A percentile compares a stretch with the other conserved stretches of the same genome.
phyloP scores from a whole-genome alignment of 92 coral and sea anemone species.

The Isaurus tuberculatus region DNA sequence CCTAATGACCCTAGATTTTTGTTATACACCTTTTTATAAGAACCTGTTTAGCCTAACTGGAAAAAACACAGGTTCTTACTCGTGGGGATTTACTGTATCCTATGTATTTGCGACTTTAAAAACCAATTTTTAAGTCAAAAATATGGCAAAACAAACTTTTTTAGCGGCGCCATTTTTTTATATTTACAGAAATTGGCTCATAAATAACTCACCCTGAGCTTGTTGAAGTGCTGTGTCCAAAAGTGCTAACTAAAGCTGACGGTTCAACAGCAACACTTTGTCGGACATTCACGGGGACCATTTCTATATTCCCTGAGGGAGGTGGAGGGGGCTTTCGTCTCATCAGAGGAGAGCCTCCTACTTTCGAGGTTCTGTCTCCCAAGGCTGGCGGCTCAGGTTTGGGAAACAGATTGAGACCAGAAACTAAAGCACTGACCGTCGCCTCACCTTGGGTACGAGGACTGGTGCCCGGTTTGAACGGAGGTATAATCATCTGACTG shows the following conservation, averaged over 20 bases:
- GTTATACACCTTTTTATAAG: too few relatives aligned
- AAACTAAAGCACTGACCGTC: constrained; percentile 72
- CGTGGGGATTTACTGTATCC: too few relatives aligned
- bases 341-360: constrained; percentile 68
- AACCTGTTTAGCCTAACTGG: too few relatives aligned
- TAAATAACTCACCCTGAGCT: constrained; percentile 47
- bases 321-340: constrained; percentile 83
- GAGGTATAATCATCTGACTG: constrained; percentile 81
- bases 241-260: constrained; percentile 51
- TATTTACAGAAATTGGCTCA: neutral
- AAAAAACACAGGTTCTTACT: too few relatives aligned
- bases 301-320: constrained; percentile 61
- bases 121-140: too few relatives aligned
- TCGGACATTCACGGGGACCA: constrained; percentile 73
- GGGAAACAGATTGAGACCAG: constrained; percentile 75
- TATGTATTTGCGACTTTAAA: too few relatives aligned
- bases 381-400: constrained; percentile 57
- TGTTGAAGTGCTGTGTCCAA: constrained; percentile 46
- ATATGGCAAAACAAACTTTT: too few relatives aligned
- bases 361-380: constrained; percentile 53
- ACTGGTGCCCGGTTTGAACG: constrained; percentile 43
- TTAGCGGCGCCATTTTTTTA: neutral
- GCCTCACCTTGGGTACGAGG: constrained; percentile 66
- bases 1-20: too few relatives aligned
- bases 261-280: constrained; percentile 73